Evolutionary conservation across 2,888 invertebrate genomes (phyloP).

Genomic region (Ophraella communa): DNA sequence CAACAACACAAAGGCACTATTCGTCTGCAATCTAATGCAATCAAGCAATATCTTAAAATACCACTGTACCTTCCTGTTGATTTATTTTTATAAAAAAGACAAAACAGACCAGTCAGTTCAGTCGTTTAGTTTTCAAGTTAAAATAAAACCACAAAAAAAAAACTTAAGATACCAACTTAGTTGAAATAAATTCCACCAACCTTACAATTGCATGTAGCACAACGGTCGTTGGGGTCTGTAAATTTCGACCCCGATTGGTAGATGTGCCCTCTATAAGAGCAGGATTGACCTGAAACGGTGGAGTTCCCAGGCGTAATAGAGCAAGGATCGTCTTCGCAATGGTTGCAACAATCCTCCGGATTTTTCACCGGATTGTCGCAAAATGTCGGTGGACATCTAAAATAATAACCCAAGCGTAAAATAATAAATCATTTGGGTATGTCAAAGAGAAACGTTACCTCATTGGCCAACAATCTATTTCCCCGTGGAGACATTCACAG

Average conservation of each 20-base stretch:
- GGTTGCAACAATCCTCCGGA: slow-evolving; percentile 74
- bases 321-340: slow-evolving; percentile 70
- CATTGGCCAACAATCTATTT: slow-evolving; percentile 85
- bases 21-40: slow-evolving; percentile 41
- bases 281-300: slow-evolving; percentile 63
- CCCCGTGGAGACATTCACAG: slow-evolving; percentile 89
- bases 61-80: slow-evolving; percentile 43
- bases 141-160: slow-evolving; percentile 23
- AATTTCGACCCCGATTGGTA: slow-evolving; percentile 68
- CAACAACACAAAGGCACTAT: slow-evolving; percentile 47
- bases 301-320: slow-evolving; percentile 46
- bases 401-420: slow-evolving; percentile 61
- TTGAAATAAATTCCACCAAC: slow-evolving; percentile 60
- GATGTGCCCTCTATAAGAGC: slow-evolving; percentile 67
- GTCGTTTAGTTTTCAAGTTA: slow-evolving; percentile 20
- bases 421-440: no score
- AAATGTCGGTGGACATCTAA: slow-evolving; percentile 71
- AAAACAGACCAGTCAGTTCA: slow-evolving; percentile 46
- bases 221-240: slow-evolving; percentile 68
- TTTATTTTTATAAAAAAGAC: slow-evolving; percentile 41
- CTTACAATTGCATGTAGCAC: slow-evolving; percentile 78
- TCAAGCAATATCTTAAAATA: slow-evolving; percentile 41
- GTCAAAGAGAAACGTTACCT: slow-evolving; percentile 55
- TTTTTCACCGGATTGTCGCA: slow-evolving; percentile 70
- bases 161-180: background rate